Conservation (phyloP, 64 coral and sea anemone genomes). For the Catalaphyllia jardinei region DNA sequence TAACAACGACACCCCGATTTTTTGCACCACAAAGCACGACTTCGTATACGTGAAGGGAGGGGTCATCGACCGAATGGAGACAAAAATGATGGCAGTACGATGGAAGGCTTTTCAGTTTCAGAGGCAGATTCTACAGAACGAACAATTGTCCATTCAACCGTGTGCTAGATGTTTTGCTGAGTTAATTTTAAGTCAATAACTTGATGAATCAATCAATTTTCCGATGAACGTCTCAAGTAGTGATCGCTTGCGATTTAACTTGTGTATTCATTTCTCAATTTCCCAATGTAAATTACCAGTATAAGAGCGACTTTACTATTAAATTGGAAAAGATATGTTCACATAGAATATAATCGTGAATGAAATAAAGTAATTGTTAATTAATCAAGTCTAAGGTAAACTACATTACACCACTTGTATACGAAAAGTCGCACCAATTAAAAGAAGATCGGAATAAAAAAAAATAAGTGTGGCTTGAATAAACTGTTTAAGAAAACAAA, state of each 20-base stretch:
- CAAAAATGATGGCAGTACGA: slow-evolving; percentile 22
- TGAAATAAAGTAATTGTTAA: slow-evolving; percentile 1
- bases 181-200: background rate
- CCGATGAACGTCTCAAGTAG: background rate
- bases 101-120: background rate
- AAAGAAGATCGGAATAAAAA: background rate
- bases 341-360: background rate
- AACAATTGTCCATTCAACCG: background rate
- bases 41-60: slow-evolving; percentile 17
- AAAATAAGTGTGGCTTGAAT: background rate
- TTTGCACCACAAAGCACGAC: slow-evolving; percentile 8
- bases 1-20: slow-evolving; percentile 9
- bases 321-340: background rate
- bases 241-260: background rate
- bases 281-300: background rate
- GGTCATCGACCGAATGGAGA: slow-evolving; percentile 16
- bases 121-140: background rate
- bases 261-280: background rate
- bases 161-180: background rate
- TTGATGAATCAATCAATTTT: background rate
- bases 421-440: background rate
- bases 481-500: background rate
- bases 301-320: background rate
- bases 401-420: background rate
- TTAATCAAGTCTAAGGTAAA: background rate